phyloP scores from a whole-genome alignment of 2,113 vertebrate genomes.

The Protobothrops mucrosquamatus region DNA sequence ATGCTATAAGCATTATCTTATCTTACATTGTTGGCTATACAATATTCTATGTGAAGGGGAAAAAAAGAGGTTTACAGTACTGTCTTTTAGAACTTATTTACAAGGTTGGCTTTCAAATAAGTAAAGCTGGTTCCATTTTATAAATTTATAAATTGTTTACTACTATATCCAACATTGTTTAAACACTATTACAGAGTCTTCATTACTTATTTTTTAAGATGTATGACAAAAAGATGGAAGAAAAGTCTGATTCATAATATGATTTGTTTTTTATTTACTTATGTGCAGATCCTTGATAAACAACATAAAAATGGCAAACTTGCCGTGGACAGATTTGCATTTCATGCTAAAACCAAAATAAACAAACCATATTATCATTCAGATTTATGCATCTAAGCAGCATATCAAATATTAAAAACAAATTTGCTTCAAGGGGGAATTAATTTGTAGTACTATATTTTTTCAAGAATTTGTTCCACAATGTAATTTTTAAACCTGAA shows the following conservation, averaged over 20 bases:
- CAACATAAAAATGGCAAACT: not conserved
- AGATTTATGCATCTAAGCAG: not conserved
- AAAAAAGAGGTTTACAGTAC: not conserved
- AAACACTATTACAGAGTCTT: not conserved
- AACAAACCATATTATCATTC: not conserved
- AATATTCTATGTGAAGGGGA: not conserved
- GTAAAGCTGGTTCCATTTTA: constrained; percentile 47
- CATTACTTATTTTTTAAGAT: not conserved
- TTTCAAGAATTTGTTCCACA: constrained; percentile 7
- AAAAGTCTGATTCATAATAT: not conserved
- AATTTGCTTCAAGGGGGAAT: constrained; percentile 15
- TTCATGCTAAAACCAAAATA: not conserved
- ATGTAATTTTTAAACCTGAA: constrained; percentile 7
- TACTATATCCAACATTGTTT: not conserved
- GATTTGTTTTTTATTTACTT: not conserved
- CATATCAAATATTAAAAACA: constrained; percentile 25
- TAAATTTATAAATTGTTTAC: not conserved
- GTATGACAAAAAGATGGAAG: not conserved
- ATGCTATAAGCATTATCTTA: not conserved
- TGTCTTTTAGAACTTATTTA: not conserved
- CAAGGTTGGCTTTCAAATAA: not conserved
- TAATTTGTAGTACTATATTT: constrained; percentile 1
- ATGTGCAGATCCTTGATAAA: not conserved
- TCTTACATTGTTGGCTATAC: not conserved
- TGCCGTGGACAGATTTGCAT: not conserved